A percentile compares a stretch with the other conserved stretches of the same genome.
These are phyloP conservation scores for Eucriotettix oculatus DNA, from an alignment of 2,888 invertebrate genomes.

Conservation along the genomic window DNA sequence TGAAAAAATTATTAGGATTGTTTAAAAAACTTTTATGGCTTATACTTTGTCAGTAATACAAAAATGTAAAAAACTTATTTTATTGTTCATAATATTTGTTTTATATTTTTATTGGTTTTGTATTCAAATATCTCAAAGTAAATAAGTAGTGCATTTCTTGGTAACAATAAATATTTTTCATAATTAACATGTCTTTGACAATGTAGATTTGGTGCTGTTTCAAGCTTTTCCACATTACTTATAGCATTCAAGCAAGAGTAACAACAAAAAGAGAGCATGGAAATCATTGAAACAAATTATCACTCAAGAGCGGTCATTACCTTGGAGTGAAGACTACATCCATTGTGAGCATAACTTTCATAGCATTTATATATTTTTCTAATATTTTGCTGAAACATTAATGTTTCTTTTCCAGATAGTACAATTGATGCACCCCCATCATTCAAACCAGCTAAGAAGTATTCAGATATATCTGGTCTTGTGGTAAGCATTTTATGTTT, in stretches of 20 bases:
- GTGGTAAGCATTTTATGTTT: slow-evolving; percentile 31
- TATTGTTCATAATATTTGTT: no score
- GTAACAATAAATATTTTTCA: no score
- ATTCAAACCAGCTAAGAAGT: slow-evolving; percentile 80
- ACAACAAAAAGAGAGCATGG: slow-evolving; percentile 66
- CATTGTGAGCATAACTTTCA: slow-evolving; percentile 39
- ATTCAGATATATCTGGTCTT: slow-evolving; percentile 82
- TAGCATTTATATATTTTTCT: not conserved
- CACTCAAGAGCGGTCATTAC: slow-evolving; percentile 56
- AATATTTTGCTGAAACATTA: not conserved
- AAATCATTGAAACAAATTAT: slow-evolving; percentile 79
- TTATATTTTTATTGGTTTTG: no score
- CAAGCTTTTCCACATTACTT: slow-evolving; percentile 3
- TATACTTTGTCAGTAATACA: no score
- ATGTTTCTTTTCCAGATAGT: slow-evolving; percentile 41
- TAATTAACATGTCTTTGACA: no score
- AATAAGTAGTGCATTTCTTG: no score
- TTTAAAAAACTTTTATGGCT: no score
- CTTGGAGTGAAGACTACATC: slow-evolving; percentile 61
- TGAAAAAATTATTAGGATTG: no score
- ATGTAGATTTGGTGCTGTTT: no score
- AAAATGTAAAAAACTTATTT: no score
- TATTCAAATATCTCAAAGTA: no score
- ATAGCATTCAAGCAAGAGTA: slow-evolving; percentile 27
- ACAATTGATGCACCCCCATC: slow-evolving; percentile 83